Percentiles rank a stretch among this genome's conserved stretches.
These are phyloP conservation scores for Orussus abietinus DNA, from an alignment of 1,140 invertebrate genomes.

Conservation along the genomic window DNA sequence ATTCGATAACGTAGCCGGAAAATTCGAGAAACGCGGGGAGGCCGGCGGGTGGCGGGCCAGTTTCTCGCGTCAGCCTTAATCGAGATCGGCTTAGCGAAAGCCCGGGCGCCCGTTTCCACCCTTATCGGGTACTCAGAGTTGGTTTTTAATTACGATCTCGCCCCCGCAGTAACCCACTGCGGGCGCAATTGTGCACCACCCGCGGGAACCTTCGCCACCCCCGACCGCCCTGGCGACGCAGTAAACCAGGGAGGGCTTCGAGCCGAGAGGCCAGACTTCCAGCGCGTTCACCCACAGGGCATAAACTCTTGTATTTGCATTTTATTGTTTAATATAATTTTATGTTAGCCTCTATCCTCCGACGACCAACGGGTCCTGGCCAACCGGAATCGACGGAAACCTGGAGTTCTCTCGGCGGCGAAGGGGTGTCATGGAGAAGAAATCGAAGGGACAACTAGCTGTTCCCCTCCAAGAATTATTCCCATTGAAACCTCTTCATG, in stretches of 20 bases:
- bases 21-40: constrained; percentile 12
- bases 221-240: constrained; percentile 10
- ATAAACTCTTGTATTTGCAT: constrained; percentile 42
- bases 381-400: too few relatives aligned
- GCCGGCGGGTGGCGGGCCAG: constrained; percentile 8
- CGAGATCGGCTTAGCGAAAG: constrained; percentile 18
- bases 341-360: constrained; percentile 31
- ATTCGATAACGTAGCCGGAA: too few relatives aligned
- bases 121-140: constrained; percentile 23
- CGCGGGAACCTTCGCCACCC: too few relatives aligned
- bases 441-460: too few relatives aligned
- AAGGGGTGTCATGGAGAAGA: too few relatives aligned
- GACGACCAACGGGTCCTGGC: too few relatives aligned
- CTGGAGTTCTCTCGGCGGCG: too few relatives aligned
- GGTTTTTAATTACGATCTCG: constrained; percentile 33
- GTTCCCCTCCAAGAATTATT: too few relatives aligned
- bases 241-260: constrained; percentile 8
- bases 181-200: constrained; percentile 26
- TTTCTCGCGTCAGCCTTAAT: constrained; percentile 22
- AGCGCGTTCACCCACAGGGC: constrained; percentile 14
- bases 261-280: constrained; percentile 4
- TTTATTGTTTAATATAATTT: constrained; percentile 49
- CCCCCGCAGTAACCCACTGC: constrained; percentile 10
- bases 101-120: constrained; percentile 20
- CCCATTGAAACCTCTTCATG: too few relatives aligned